Evolutionary conservation across 2,113 vertebrate genomes (phyloP).

Genomic region (Petaurus breviceps): DNA sequence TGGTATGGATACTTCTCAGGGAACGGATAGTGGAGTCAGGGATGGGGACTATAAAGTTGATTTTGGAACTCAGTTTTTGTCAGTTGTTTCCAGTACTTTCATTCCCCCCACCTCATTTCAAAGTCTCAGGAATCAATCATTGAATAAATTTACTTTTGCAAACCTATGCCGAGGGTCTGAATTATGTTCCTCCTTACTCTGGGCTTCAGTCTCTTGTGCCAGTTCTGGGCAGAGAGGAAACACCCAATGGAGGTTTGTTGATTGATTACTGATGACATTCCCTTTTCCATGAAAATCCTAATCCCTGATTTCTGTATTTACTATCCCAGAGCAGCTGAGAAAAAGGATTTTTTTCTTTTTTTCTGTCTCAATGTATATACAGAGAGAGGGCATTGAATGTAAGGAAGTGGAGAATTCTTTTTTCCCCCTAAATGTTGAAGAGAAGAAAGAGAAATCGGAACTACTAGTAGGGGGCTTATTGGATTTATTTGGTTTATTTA

Average conservation of each 20-base stretch:
- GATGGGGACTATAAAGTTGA: not conserved
- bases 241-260: not conserved
- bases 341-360: conserved; percentile 52
- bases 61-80: not conserved
- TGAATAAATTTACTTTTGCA: not conserved
- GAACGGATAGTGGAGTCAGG: not conserved
- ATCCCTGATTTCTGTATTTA: conserved; percentile 31
- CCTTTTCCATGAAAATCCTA: conserved; percentile 32
- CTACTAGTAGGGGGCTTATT: conserved; percentile 62
- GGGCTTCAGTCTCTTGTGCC: not conserved
- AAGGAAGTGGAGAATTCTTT: conserved; percentile 69
- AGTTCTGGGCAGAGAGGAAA: not conserved
- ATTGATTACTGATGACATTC: not conserved
- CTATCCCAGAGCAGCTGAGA: conserved; percentile 56
- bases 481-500: conserved; percentile 72
- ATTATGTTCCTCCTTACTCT: not conserved
- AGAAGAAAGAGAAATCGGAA: conserved; percentile 47
- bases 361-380: conserved; percentile 74
- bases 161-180: not conserved
- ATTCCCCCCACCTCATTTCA: not conserved
- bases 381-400: conserved; percentile 69
- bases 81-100: not conserved
- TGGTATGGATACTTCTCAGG: not conserved
- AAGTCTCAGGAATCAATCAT: not conserved
- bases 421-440: conserved; percentile 48